Percentiles rank a stretch among this genome's conserved stretches.
These are phyloP conservation scores for Onychomys leucogaster DNA, from an alignment of 2,797 vertebrate genomes.

Conservation along the genomic window DNA sequence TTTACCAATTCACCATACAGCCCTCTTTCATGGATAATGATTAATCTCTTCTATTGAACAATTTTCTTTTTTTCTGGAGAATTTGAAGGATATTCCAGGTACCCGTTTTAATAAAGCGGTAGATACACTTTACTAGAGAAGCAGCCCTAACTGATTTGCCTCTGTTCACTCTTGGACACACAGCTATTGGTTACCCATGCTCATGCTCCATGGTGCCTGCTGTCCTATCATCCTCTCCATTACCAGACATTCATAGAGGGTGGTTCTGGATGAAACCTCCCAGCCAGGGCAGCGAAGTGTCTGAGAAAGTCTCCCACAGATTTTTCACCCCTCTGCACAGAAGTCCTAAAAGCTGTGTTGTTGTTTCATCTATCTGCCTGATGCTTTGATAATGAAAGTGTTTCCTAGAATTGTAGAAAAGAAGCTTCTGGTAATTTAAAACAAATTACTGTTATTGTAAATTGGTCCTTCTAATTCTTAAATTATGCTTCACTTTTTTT, in stretches of 20 bases:
- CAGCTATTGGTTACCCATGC: neutral
- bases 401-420: conserved; percentile 26
- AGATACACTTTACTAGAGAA: neutral
- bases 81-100: neutral
- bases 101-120: neutral
- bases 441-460: conserved; percentile 10
- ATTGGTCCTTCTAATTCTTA: conserved; percentile 11
- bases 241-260: neutral
- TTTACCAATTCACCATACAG: neutral
- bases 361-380: neutral
- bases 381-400: neutral
- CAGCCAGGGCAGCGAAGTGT: neutral
- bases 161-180: neutral
- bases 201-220: neutral
- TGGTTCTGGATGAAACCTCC: neutral
- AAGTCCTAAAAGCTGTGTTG: neutral
- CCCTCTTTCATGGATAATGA: neutral
- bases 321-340: neutral
- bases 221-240: neutral
- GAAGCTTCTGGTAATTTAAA: conserved; percentile 31
- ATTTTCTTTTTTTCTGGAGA: neutral
- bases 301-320: neutral
- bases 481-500: neutral
- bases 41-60: neutral
- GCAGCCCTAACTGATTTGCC: conserved; percentile 14